Evolutionary conservation across 2,113 vertebrate species (phyloP), one percentile per base, ranked within the genome.

Genomic region (Porphyrio hochstetteri): DNA sequence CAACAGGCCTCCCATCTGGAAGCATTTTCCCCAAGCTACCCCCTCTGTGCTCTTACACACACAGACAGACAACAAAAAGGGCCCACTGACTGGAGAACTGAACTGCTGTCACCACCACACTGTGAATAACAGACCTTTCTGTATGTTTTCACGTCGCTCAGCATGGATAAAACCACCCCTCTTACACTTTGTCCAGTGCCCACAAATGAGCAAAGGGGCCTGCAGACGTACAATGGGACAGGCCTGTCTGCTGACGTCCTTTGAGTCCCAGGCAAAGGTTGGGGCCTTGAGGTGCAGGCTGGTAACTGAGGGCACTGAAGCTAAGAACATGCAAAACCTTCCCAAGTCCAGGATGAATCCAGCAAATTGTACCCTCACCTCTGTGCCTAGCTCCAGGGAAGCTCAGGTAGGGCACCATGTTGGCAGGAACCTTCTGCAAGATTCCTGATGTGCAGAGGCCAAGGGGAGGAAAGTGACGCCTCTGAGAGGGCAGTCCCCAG

Each of bases 361-460:
- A 24, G n/a, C 48, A 91, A 86, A 60, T 6, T 0, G 4, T 13
- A 63, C 23, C 25, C 35, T 84, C 57, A 40, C 5, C 40, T 74
- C 28, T 3, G 0, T 6, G 5, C 4, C 42, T 8, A 82, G 17
- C 7, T 18, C 38, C 65, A 48, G 13, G 6, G 55, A 76, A 86
- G 85, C 24, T 9, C 25, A 16, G 4, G 29, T 3, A 21, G 16
- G 57, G 24, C 2, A 76, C 8, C 18, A 16, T 36, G 19, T 5
- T 1, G 0, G 15, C 55, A 3, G 0, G 0, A 23, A n/a, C 18
- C 35, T 42, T 20, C 57, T 25, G 13, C 20, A 38, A 52, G 46
- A 21, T 4, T 29, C 48, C 65, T 38, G 28, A 35, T 18, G 5
- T 9, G 40, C 19, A 52, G 29, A 60, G 6, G 20, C 21, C 52